Conservation (phyloP, 2,797 vertebrate species). For the Tokudaia muenninki region DNA sequence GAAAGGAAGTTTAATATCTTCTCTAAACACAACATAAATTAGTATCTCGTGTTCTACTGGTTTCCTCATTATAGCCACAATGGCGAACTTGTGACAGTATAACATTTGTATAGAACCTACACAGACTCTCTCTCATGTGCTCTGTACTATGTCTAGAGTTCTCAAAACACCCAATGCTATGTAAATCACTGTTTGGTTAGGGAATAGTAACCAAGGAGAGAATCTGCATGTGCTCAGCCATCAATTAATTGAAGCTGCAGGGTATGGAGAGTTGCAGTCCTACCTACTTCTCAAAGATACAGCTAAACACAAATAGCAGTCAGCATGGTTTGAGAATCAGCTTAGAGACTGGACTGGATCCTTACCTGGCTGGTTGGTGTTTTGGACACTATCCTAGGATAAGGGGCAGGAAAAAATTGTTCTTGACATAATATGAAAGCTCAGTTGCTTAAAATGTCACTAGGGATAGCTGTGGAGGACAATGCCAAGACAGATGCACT, state of each 20-base stretch:
- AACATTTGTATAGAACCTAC: neutral
- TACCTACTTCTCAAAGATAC: neutral
- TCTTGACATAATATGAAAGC: neutral
- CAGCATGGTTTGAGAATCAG: neutral
- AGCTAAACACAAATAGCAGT: neutral
- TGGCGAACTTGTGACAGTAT: neutral
- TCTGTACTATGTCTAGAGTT: neutral
- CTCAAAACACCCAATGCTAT: neutral
- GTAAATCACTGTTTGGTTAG: neutral
- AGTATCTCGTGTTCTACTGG: neutral
- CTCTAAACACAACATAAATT: neutral
- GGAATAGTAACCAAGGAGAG: neutral
- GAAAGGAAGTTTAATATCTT: constrained; percentile 20
- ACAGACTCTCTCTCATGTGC: neutral
- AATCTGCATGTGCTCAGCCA: too few species aligned
- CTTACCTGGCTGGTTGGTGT: neutral
- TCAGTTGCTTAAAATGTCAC: neutral
- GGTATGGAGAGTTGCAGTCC: neutral
- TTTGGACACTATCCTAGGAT: neutral
- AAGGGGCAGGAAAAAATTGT: neutral
- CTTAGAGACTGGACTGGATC: neutral
- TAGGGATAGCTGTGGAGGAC: neutral
- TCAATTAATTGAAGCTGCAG: neutral
- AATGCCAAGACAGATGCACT: neutral
- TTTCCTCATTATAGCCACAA: neutral